A percentile compares a stretch with the other conserved stretches of the same genome.
phyloP scores from a whole-genome alignment of 2,888 invertebrate species.

The Crioceris asparagi region DNA sequence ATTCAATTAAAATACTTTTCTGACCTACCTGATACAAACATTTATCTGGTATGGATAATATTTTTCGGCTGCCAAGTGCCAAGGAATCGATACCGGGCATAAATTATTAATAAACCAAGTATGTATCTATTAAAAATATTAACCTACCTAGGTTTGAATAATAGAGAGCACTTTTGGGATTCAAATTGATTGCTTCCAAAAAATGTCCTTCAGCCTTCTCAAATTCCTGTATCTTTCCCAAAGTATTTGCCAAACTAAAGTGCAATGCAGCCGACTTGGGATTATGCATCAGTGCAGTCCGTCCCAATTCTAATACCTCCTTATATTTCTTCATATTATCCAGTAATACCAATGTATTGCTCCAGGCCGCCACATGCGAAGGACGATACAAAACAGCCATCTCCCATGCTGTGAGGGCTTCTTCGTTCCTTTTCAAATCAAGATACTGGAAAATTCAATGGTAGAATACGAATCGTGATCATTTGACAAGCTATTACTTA shows the following conservation, averaged over 20 bases:
- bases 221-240: conserved; percentile 64
- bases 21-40: background rate
- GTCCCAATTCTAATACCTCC: conserved; percentile 60
- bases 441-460: conserved; percentile 53
- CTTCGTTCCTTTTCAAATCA: conserved; percentile 58
- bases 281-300: conserved; percentile 56
- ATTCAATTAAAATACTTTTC: background rate
- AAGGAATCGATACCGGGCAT: conserved; percentile 1
- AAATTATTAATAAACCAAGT: background rate
- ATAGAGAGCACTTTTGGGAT: conserved; percentile 64
- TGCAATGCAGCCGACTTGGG: conserved; percentile 68
- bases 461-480: background rate
- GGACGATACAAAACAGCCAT: conserved; percentile 69
- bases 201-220: conserved; percentile 74
- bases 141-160: conserved; percentile 77
- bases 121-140: background rate
- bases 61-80: too few species aligned
- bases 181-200: conserved; percentile 56
- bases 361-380: conserved; percentile 80
- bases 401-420: conserved; percentile 73
- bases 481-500: background rate
- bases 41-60: too few species aligned
- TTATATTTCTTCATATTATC: conserved; percentile 51
- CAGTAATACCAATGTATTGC: conserved; percentile 75
- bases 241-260: conserved; percentile 80